These are phyloP conservation scores for Scomber colias DNA, from an alignment of 2,113 vertebrate species.

Conservation along the genomic window DNA sequence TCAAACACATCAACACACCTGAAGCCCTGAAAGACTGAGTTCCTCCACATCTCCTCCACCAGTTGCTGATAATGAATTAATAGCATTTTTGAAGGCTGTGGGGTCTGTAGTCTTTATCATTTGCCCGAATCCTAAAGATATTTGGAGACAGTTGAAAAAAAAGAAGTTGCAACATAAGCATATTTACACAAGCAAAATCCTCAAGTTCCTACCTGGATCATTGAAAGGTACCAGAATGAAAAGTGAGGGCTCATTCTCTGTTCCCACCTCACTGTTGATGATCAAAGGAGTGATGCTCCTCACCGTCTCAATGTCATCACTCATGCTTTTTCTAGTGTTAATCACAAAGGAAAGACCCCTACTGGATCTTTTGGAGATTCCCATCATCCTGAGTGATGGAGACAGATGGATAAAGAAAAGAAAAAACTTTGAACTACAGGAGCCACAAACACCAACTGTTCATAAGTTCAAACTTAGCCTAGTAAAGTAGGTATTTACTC, in stretches of 20 bases:
- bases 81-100: slow-evolving; percentile 4
- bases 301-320: slow-evolving; percentile 65
- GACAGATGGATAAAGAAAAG: background rate
- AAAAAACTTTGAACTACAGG: no score
- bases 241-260: slow-evolving; percentile 52
- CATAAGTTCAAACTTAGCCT: no score
- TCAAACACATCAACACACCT: background rate
- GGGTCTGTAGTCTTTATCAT: slow-evolving; percentile 62
- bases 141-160: background rate
- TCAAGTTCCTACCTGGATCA: slow-evolving; percentile 70
- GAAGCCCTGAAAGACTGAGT: background rate
- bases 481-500: no score
- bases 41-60: slow-evolving; percentile 31
- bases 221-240: slow-evolving; percentile 80
- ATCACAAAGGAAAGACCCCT: slow-evolving; percentile 76
- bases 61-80: slow-evolving; percentile 33
- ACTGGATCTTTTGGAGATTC: slow-evolving; percentile 60
- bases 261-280: slow-evolving; percentile 61
- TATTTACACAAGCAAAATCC: no score
- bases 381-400: slow-evolving; percentile 67
- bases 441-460: no score
- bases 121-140: slow-evolving; percentile 61
- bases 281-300: slow-evolving; percentile 47
- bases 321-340: slow-evolving; percentile 79
- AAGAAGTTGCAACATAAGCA: no score